These are phyloP conservation scores for Onychomys torridus DNA, from an alignment of 2,797 vertebrate genomes.

Conservation along the genomic window DNA sequence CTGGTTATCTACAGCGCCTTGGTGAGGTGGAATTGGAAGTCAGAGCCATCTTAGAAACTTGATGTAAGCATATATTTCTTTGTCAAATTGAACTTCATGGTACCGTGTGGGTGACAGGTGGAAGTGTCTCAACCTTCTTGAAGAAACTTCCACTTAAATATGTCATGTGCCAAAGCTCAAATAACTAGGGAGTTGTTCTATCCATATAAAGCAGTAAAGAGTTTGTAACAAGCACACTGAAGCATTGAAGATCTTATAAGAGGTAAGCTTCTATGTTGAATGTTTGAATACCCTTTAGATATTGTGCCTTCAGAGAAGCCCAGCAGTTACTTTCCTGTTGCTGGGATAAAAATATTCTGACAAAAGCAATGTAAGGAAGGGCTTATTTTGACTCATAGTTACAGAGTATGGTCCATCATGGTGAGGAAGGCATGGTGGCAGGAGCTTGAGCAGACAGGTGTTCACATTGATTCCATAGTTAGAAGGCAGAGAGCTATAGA, in stretches of 20 bases:
- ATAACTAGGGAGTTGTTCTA: neutral
- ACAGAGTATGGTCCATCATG: too few relatives aligned
- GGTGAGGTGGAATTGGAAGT: neutral
- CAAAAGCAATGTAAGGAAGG: neutral
- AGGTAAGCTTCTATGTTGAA: neutral
- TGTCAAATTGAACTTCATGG: neutral
- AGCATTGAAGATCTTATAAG: neutral
- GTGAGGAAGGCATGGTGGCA: too few relatives aligned
- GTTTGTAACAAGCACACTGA: neutral
- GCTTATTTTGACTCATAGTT: too few relatives aligned
- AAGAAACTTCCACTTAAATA: conserved; percentile 15
- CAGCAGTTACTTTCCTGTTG: neutral
- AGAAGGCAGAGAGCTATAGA: neutral
- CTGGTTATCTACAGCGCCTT: neutral
- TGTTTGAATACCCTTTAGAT: neutral
- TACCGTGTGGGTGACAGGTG: neutral
- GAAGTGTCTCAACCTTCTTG: neutral
- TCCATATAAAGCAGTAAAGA: neutral
- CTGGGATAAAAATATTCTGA: neutral
- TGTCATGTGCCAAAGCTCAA: neutral
- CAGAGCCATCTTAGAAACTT: conserved; percentile 10
- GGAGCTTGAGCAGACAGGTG: neutral
- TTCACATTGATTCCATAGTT: neutral
- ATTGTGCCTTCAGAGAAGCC: neutral
- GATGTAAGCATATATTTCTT: neutral